These are phyloP conservation scores for Alcis repandata DNA, from an alignment of 2,888 invertebrate species.

Conservation along the genomic window DNA sequence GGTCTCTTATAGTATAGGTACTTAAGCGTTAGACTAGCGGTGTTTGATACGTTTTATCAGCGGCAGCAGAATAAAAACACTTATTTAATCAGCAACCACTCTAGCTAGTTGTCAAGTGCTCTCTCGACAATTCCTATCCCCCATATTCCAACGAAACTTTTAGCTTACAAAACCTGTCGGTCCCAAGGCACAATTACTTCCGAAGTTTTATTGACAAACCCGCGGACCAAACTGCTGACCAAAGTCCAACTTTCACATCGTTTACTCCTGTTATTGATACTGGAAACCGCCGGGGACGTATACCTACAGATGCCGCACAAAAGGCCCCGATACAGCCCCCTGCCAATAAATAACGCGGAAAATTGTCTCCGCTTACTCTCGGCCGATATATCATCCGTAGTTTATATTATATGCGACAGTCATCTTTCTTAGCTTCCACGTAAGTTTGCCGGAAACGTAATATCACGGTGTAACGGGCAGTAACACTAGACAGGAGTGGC, in stretches of 20 bases:
- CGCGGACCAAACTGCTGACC: conserved; percentile 73
- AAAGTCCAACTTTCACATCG: conserved; percentile 66
- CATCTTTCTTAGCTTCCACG: conserved; percentile 67
- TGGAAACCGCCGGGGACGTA: conserved; percentile 57
- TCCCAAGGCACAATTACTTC: conserved; percentile 76
- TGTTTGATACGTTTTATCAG: too few species aligned
- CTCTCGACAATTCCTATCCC: not conserved
- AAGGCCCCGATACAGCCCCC: conserved; percentile 63
- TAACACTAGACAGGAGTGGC: conserved; percentile 11
- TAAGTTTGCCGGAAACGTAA: conserved; percentile 65
- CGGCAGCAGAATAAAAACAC: not conserved
- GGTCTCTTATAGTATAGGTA: too few species aligned
- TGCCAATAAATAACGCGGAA: conserved; percentile 73
- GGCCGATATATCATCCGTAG: conserved; percentile 68
- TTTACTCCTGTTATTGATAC: conserved; percentile 77
- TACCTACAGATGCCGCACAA: conserved; percentile 68
- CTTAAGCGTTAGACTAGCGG: too few species aligned
- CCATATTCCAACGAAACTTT: not conserved
- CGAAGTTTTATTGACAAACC: conserved; percentile 79
- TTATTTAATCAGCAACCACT: not conserved
- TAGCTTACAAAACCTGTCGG: conserved; percentile 25
- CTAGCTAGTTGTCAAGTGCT: too few species aligned
- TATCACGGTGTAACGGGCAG: conserved; percentile 51
- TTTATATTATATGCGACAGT: conserved; percentile 66
- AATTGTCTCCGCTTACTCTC: conserved; percentile 67